Base-by-base conservation (phyloP, 2,888 invertebrate genomes). In the Spilosoma lubricipeda region DNA sequence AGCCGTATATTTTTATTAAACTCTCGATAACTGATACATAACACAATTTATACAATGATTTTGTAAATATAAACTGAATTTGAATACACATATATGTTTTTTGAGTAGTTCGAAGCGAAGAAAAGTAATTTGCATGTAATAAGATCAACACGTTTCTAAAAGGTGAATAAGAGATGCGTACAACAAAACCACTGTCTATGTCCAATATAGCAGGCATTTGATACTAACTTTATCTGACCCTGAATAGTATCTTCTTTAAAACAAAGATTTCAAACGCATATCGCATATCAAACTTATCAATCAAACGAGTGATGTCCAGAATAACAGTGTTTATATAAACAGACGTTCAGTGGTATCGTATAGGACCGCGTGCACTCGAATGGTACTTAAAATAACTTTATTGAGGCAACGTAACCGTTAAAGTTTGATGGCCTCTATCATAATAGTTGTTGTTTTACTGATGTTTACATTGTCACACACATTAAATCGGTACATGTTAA, bases 301-400 rank as follows among this genome's bases (percentile, higher is more conserved):
- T 84, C 79, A 78, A 82, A 80, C 75, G 39, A 39, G 39, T 11
- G 75, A 65, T 73, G 72, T 81, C 81, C 67, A 79, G 70, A 85
- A 84, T 78, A 81, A 77, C 80, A 76, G 79, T 82, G 81, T 84
- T 76, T 78, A 81, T 77, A 75, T 67, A 72, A 82, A 72, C 78
- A 64, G 42, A 73, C 65, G 70, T 81, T 77, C 82, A 84, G 56
- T 78, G 80, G 79, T 72, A 66, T 82, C 84, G 82, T 85, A 85
- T 85, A 88, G 84, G 82, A 82, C 77, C 81, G 74, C 67, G 70
- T 77, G 76, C 82, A 82, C 78, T 82, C 80, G 70, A 74, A 77
- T 70, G 73, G 77, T 80, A 84, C 88, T 87, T 89, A 82, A 88
- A 89, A 88, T 89, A 89, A 86, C 87, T 89, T 89, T 89, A 89